phyloP scores from a whole-genome alignment of 2,113 vertebrate species.

The Python bivittatus region DNA sequence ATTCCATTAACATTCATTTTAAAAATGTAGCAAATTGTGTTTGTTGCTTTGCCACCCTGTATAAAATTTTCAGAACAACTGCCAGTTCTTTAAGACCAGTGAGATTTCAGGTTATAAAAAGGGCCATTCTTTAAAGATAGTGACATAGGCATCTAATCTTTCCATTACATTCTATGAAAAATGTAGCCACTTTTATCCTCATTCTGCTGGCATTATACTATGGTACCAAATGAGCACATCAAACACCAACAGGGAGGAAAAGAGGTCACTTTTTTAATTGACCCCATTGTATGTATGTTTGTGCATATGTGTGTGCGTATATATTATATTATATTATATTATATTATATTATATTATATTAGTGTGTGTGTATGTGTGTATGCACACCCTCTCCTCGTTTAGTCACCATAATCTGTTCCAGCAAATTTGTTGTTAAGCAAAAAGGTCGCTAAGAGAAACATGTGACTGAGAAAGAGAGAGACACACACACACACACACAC shows the following conservation, averaged over 20 bases:
- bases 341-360: too few relatives aligned
- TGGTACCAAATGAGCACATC: neutral
- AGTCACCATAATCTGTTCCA: neutral
- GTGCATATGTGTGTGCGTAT: neutral
- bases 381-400: neutral
- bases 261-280: neutral
- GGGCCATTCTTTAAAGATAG: neutral
- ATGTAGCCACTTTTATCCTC: neutral
- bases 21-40: neutral
- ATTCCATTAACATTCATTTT: neutral
- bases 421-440: neutral
- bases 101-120: neutral
- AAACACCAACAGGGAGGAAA: neutral
- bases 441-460: neutral
- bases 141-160: neutral
- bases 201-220: neutral
- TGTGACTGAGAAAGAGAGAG: neutral
- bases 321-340: too few relatives aligned
- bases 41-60: neutral
- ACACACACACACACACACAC: too few relatives aligned
- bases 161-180: neutral
- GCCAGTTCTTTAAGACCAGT: neutral
- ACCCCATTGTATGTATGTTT: neutral
- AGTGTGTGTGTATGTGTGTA: neutral
- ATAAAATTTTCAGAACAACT: neutral